Conservation (phyloP, 2,888 invertebrate species). For the Tachina grossa region DNA sequence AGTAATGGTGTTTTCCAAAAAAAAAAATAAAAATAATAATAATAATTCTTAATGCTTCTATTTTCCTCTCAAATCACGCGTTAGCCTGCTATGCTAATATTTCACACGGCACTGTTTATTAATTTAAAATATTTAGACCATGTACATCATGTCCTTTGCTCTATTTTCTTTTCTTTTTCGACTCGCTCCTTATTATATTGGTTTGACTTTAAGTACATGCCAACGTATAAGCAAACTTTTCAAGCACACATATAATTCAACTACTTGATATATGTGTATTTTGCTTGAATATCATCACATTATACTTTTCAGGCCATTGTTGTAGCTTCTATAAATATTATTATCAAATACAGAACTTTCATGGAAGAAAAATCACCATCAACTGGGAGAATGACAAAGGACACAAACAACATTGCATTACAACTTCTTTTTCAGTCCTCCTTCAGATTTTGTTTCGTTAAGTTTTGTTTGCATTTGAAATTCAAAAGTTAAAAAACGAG, state of each 20-base stretch:
- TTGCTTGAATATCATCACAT: conserved; percentile 51
- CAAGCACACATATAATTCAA: conserved; percentile 3
- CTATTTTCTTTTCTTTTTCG: neutral
- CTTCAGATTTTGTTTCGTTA: conserved; percentile 26
- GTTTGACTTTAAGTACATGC: conserved; percentile 37
- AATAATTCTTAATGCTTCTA: no score
- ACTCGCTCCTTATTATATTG: conserved; percentile 38
- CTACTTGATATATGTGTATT: conserved; percentile 8
- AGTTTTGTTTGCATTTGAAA: conserved; percentile 50
- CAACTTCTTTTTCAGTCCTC: neutral
- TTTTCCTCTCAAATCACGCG: neutral
- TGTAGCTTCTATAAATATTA: conserved; percentile 46
- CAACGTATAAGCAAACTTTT: neutral
- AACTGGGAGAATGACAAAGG: conserved; percentile 66
- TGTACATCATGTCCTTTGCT: conserved; percentile 45
- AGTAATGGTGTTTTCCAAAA: no score
- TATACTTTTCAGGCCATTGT: conserved; percentile 51
- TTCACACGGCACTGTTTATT: conserved; percentile 26
- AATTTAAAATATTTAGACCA: conserved; percentile 55
- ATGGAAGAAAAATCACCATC: conserved; percentile 60
- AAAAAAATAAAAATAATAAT: no score
- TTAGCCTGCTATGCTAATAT: neutral
- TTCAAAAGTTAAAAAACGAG: conserved; percentile 13
- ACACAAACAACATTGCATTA: conserved; percentile 41
- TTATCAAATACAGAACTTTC: conserved; percentile 63